These are phyloP conservation scores for Calidris pygmaea DNA, from an alignment of 2,113 vertebrate genomes.

Conservation along the genomic window DNA sequence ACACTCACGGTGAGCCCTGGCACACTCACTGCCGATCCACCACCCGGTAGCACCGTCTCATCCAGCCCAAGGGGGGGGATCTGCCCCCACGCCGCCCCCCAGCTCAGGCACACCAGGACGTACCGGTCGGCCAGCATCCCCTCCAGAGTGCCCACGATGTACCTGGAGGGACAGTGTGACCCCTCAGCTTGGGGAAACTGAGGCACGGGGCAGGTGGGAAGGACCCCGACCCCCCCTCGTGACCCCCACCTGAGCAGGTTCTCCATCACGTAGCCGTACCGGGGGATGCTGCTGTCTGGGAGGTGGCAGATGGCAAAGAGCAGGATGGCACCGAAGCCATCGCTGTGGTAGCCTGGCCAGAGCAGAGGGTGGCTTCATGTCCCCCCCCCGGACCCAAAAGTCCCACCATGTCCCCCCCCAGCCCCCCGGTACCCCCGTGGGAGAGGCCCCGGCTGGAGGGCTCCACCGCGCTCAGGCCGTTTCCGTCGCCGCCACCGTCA, in stretches of 20 bases:
- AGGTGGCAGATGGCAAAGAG: conserved; percentile 84
- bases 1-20: too few relatives aligned
- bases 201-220: rapidly evolving
- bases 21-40: conserved; percentile 73
- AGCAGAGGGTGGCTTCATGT: background rate
- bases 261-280: conserved; percentile 87
- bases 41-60: conserved; percentile 80
- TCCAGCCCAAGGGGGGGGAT: conserved; percentile 81
- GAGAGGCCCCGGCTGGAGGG: conserved; percentile 83
- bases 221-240: background rate
- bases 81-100: conserved; percentile 77
- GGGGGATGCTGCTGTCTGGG: conserved; percentile 77
- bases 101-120: conserved; percentile 81
- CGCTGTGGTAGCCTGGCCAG: conserved; percentile 80
- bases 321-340: conserved; percentile 81
- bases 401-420: background rate
- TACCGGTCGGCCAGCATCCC: conserved; percentile 84
- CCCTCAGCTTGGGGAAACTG: background rate
- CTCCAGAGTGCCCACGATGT: conserved; percentile 83
- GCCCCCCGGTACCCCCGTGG: conserved; percentile 78
- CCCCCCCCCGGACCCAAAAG: background rate
- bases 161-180: conserved; percentile 52
- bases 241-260: conserved; percentile 82
- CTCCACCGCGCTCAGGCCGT: conserved; percentile 76
- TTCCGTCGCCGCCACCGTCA: too few relatives aligned